Evolutionary conservation across 2,113 vertebrate genomes (phyloP).

Genomic region (Benitochromis conjunctus): DNA sequence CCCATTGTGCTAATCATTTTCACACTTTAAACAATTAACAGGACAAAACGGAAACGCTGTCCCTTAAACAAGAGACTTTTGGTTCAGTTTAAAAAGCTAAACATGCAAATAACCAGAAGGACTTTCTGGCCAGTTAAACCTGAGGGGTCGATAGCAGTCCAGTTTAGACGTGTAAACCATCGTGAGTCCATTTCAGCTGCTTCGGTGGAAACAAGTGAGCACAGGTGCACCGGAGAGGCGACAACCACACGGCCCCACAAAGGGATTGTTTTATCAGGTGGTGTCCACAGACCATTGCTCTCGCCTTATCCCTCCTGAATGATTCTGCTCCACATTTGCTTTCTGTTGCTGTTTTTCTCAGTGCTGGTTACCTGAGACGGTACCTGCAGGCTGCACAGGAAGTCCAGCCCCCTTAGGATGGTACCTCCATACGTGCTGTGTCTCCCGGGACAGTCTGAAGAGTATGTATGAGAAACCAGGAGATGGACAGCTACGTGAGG

Average conservation of each 20-base stretch:
- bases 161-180: accelerated
- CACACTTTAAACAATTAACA: neutral
- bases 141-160: neutral
- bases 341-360: neutral
- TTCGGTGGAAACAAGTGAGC: neutral
- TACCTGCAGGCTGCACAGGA: neutral
- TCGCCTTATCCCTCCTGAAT: neutral
- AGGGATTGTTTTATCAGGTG: neutral
- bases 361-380: neutral
- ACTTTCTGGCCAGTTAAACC: neutral
- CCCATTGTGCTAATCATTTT: neutral
- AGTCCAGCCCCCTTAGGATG: neutral
- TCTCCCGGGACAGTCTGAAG: neutral
- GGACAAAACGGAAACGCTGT: no score
- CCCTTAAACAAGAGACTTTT: neutral
- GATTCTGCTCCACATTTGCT: neutral
- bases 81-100: neutral
- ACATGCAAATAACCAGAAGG: neutral
- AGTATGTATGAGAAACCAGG: neutral
- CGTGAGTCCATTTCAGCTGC: neutral
- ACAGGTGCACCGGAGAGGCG: neutral
- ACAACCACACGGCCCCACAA: neutral
- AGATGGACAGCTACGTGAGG: neutral
- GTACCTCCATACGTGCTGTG: neutral
- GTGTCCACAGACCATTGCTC: neutral